Conservation (phyloP, 1,140 invertebrate genomes). For the Coptotermes formosanus region DNA sequence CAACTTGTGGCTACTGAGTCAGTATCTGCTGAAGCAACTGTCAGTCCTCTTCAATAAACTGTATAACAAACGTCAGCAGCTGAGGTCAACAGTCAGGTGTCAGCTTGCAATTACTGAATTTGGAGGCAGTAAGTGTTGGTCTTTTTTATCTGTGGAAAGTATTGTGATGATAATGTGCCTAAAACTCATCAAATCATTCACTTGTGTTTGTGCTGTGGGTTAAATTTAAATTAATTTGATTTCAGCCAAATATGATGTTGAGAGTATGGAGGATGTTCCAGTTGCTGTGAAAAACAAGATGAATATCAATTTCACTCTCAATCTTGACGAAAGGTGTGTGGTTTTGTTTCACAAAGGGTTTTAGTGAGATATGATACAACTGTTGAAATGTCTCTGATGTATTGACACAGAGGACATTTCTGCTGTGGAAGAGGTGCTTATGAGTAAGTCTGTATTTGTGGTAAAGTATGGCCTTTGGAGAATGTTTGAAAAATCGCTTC, state of each 20-base stretch:
- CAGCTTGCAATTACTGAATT: conserved; percentile 69
- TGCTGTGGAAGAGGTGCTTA: too few relatives aligned
- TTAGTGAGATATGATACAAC: too few relatives aligned
- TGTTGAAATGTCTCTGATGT: too few relatives aligned
- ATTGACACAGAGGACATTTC: too few relatives aligned
- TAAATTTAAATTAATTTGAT: conserved; percentile 32
- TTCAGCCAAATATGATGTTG: conserved; percentile 48
- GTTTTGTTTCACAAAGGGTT: too few relatives aligned
- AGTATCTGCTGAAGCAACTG: conserved; percentile 58
- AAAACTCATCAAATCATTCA: too few relatives aligned
- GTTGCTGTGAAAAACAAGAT: conserved; percentile 53
- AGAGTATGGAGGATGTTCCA: conserved; percentile 44
- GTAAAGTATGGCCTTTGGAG: too few relatives aligned
- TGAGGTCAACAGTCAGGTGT: conserved; percentile 61
- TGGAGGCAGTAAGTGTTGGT: conserved; percentile 50
- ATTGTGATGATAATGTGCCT: too few relatives aligned
- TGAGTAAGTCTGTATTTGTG: too few relatives aligned
- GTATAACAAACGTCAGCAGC: conserved; percentile 52
- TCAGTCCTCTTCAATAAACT: conserved; percentile 51
- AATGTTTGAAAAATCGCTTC: too few relatives aligned
- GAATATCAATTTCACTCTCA: conserved; percentile 66
- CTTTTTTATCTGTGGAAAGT: conserved; percentile 22
- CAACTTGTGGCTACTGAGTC: conserved; percentile 53
- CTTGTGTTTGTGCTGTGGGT: too few relatives aligned
- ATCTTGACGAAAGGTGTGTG: conserved; percentile 57